phyloP scores from a whole-genome alignment of 2,113 vertebrate genomes.

The Phaetusa simplex region DNA sequence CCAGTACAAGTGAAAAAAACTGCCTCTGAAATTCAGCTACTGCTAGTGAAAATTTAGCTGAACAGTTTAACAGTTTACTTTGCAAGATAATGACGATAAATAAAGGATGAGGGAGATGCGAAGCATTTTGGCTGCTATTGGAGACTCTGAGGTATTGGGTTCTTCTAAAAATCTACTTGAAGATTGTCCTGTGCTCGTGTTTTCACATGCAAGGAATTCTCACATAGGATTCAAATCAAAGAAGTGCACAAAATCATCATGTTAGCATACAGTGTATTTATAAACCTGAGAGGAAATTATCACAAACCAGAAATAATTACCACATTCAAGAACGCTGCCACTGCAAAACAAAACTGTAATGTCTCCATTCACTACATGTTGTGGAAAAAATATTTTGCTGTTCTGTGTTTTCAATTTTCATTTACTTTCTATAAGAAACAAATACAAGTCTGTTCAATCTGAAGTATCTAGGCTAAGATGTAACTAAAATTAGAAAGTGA shows the following conservation, averaged over 20 bases:
- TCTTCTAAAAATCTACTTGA: neutral
- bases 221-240: neutral
- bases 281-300: neutral
- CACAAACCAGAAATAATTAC: neutral
- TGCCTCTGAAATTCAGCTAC: neutral
- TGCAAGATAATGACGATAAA: neutral
- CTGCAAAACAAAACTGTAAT: neutral
- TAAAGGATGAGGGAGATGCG: neutral
- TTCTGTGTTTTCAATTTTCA: neutral
- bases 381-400: neutral
- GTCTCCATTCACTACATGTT: neutral
- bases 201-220: neutral
- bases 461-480: neutral
- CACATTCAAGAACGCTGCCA: neutral
- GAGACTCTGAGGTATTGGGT: neutral
- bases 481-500: neutral
- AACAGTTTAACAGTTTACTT: neutral
- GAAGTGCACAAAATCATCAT: accelerated
- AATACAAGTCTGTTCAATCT: neutral
- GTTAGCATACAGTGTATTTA: neutral
- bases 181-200: neutral
- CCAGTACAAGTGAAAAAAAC: neutral
- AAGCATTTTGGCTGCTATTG: neutral
- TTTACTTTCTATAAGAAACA: neutral
- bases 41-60: neutral